A percentile compares a stretch with the other conserved stretches of the same genome.
Evolutionary conservation across 2,113 vertebrate genomes (phyloP).

Genomic region (Nerophis lumbriciformis): DNA sequence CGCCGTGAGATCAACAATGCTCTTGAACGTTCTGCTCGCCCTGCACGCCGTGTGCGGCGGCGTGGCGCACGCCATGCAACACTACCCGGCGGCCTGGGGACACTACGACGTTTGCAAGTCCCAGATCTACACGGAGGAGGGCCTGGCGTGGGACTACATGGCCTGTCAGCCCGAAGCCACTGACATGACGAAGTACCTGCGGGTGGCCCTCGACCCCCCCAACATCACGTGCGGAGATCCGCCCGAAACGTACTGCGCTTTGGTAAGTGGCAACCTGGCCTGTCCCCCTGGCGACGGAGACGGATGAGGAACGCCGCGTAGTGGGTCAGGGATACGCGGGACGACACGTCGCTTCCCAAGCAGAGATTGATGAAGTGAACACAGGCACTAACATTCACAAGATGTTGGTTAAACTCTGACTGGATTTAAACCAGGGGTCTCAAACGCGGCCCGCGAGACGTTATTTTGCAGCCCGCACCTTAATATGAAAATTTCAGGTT

Average conservation of each 20-base stretch:
- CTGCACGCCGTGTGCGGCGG: constrained; percentile 85
- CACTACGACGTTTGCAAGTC: constrained; percentile 98
- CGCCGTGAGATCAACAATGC: constrained; percentile 69
- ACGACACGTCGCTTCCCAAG: constrained; percentile 21
- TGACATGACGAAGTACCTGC: constrained; percentile 95
- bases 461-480: too few species aligned
- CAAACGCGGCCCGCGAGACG: too few species aligned
- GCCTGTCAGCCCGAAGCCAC: constrained; percentile 97
- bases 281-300: constrained; percentile 59
- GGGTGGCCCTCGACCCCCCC: constrained; percentile 90
- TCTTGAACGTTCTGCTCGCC: constrained; percentile 82
- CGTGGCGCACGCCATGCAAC: constrained; percentile 83
- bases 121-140: constrained; percentile 95
- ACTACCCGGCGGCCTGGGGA: constrained; percentile 92
- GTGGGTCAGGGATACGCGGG: constrained; percentile 25
- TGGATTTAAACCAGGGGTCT: too few species aligned
- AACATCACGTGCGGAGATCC: constrained; percentile 97
- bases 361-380: constrained; percentile 51
- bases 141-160: constrained; percentile 98
- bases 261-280: constrained; percentile 82
- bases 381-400: not conserved
- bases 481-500: too few species aligned
- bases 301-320: constrained; percentile 58
- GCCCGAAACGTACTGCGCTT: constrained; percentile 94
- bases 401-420: too few species aligned